Base-by-base conservation (phyloP, 2,888 invertebrate species). In the Meiosimyza platycephala region DNA sequence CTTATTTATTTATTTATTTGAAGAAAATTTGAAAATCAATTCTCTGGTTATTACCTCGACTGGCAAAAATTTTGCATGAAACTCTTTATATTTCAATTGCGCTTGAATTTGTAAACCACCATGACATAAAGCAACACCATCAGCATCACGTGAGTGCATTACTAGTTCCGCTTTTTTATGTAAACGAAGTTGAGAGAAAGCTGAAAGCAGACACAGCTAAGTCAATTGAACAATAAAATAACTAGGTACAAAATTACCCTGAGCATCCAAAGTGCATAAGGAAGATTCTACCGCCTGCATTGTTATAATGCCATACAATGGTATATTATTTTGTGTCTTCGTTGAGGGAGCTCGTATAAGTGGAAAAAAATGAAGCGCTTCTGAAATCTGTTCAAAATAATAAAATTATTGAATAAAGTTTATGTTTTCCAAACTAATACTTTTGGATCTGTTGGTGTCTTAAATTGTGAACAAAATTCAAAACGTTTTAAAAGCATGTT, bases 401-500 rank as follows among this genome's bases (percentile, higher is more conserved):
- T 33, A 50, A n/a, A 60, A 28, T 50, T n/a, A 28, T 9, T 47
- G 15, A 12, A 15, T n/a, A 33, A 13, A n/a, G 22, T 33, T 33
- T 22, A 18, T 28, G 18, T 47, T 18, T 18, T 70, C 7, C 15
- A 13, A 52, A 6, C 11, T 9, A 7, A 72, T 74, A 86, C 86
- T 80, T 85, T 86, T 11, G 85, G 82, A 79, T 87, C 87, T 77
- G 78, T 83, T 1, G 90, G 87, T 9, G 88, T 84, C 76, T 88
- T 89, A 50, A 90, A 88, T 79, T 90, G 90, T 18, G 90, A 88
- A 83, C 88, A 92, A 75, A 88, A 88, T 80, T 93, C 92, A 76
- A 94, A 88, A 63, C 93, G 90, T 9, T 90, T 90, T 5, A 93
- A 85, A 5, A 93, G 89, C 0, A 92, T 89, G 22, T 89, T 90